phyloP scores from a whole-genome alignment of 1,140 invertebrate genomes.

The Coelopa frigida region DNA sequence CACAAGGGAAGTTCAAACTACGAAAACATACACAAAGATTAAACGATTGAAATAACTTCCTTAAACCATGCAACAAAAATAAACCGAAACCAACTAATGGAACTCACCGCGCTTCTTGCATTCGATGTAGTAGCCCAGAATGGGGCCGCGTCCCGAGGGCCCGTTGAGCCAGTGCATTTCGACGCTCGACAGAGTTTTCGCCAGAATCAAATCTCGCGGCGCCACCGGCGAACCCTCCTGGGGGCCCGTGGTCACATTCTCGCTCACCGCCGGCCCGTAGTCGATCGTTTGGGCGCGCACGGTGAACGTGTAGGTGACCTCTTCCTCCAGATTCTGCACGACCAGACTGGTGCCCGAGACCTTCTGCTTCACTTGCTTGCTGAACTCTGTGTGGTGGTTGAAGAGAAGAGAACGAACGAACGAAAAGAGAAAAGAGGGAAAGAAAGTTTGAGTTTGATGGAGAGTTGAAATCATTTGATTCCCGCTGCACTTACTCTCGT shows the following conservation, averaged over 20 bases:
- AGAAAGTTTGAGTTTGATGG: background rate
- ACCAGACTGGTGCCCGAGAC: constrained; percentile 71
- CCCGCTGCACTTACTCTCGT: constrained; percentile 63
- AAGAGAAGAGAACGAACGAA: background rate
- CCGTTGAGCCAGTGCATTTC: constrained; percentile 84
- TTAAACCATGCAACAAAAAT: no score
- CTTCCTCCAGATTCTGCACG: constrained; percentile 82
- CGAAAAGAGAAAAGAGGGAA: constrained; percentile 15
- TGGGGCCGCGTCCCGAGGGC: constrained; percentile 71
- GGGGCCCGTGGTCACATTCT: constrained; percentile 89
- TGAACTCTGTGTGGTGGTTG: constrained; percentile 73
- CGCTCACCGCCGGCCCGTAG: constrained; percentile 66
- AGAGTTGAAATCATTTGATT: background rate
- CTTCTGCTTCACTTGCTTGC: constrained; percentile 91
- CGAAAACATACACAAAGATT: no score
- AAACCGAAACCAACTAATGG: no score
- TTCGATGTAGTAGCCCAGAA: constrained; percentile 91
- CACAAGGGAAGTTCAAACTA: no score
- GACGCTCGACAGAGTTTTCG: constrained; percentile 75
- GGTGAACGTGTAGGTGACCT: constrained; percentile 84
- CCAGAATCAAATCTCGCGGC: constrained; percentile 63
- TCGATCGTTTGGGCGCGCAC: constrained; percentile 85
- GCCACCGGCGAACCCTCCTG: constrained; percentile 81
- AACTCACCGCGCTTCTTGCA: constrained; percentile 73
- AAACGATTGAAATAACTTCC: no score